These are phyloP conservation scores for Sitta europaea DNA, from an alignment of 2,113 vertebrate genomes.

Conservation along the genomic window DNA sequence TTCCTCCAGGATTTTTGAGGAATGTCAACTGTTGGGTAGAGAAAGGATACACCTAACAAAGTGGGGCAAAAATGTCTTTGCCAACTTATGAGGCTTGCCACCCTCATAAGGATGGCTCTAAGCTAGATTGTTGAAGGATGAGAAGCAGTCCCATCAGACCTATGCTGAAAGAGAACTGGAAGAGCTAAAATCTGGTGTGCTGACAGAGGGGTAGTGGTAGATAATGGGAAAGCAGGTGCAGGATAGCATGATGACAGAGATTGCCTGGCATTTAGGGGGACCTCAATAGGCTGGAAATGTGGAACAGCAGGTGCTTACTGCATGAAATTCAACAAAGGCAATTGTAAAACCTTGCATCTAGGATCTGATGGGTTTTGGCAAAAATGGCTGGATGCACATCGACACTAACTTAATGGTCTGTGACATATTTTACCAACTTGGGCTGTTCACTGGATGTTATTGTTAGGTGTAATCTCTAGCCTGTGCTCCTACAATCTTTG, in stretches of 20 bases:
- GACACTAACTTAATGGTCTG: neutral
- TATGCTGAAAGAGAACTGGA: neutral
- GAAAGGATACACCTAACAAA: neutral
- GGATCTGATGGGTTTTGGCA: neutral
- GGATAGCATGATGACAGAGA: neutral
- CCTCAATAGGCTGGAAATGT: neutral
- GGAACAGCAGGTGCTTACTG: neutral
- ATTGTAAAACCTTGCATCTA: neutral
- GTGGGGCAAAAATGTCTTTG: neutral
- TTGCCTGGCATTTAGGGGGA: neutral
- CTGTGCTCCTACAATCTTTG: neutral
- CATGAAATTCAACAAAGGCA: neutral
- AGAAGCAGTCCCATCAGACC: neutral
- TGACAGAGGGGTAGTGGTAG: neutral
- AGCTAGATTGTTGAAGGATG: neutral
- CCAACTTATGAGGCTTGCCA: neutral
- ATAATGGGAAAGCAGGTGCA: neutral
- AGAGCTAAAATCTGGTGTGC: neutral
- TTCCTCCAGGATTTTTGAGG: neutral
- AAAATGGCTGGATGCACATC: neutral
- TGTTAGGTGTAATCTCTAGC: neutral
- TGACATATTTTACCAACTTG: neutral
- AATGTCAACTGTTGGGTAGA: neutral
- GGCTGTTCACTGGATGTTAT: neutral
- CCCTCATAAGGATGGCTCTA: neutral